Evolutionary conservation across 2,113 vertebrate species (phyloP).

Genomic region (Tragelaphus scriptus): DNA sequence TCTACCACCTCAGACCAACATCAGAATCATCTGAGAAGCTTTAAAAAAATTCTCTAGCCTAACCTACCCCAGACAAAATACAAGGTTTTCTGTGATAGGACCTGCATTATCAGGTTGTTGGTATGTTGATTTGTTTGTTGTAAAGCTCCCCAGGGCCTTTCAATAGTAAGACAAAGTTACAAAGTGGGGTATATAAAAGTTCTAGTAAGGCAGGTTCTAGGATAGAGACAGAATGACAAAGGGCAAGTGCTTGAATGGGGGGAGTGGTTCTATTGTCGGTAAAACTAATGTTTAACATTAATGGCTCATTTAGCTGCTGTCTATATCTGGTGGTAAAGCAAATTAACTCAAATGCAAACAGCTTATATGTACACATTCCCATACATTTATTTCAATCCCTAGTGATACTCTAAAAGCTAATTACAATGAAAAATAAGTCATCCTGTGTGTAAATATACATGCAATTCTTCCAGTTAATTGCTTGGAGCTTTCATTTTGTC

Average conservation of each 20-base stretch:
- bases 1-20: background rate
- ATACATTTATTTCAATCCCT: constrained; percentile 70
- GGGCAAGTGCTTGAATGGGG: constrained; percentile 33
- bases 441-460: constrained; percentile 57
- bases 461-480: constrained; percentile 55
- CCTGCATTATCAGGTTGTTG: constrained; percentile 16
- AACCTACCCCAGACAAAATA: background rate
- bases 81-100: constrained; percentile 15
- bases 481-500: constrained; percentile 60
- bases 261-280: constrained; percentile 67
- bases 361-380: constrained; percentile 64
- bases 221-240: constrained; percentile 57
- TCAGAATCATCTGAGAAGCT: background rate
- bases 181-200: constrained; percentile 32
- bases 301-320: constrained; percentile 65
- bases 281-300: constrained; percentile 75
- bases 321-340: constrained; percentile 46
- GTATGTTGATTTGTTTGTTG: background rate
- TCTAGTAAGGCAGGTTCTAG: constrained; percentile 27
- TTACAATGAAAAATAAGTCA: constrained; percentile 77
- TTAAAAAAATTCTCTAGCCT: background rate
- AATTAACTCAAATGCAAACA: constrained; percentile 74
- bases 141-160: background rate
- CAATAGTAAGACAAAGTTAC: background rate
- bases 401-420: constrained; percentile 72